Percentiles rank a stretch among this genome's conserved stretches.
Conservation (phyloP, 2,113 vertebrate species). For the Panurus biarmicus region DNA sequence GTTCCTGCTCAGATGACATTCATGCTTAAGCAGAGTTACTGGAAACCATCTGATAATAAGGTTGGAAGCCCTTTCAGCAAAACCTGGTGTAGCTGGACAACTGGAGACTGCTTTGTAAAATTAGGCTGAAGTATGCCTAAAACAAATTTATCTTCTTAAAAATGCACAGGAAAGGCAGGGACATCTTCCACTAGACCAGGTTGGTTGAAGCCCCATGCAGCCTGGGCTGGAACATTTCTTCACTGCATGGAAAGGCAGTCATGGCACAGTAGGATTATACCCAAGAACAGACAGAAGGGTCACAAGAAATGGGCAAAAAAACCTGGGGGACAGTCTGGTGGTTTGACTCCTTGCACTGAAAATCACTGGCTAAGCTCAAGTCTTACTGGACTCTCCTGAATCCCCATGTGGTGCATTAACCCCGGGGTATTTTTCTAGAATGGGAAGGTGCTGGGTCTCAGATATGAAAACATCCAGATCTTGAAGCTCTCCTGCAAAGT, state of each 20-base stretch:
- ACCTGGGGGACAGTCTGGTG: accelerated
- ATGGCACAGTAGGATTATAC: neutral
- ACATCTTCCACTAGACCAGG: neutral
- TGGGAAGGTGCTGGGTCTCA: neutral
- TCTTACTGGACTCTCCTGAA: neutral
- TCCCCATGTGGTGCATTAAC: accelerated
- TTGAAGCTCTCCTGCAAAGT: neutral
- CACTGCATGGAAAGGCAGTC: neutral
- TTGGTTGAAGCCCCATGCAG: neutral
- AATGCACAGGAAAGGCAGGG: neutral
- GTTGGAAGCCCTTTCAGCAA: neutral
- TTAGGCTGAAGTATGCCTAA: neutral
- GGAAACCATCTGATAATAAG: neutral
- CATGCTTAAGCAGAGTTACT: neutral
- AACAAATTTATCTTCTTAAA: neutral
- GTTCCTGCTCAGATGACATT: neutral
- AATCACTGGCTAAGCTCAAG: neutral
- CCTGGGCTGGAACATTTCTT: neutral
- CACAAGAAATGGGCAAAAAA: neutral
- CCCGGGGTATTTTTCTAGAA: neutral
- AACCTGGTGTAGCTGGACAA: neutral
- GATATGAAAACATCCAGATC: neutral
- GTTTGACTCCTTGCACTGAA: neutral
- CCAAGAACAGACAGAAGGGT: neutral
- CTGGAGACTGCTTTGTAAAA: neutral